Evolutionary conservation across 2,888 invertebrate species (phyloP).

Genomic region (Drosophila infuscata): DNA sequence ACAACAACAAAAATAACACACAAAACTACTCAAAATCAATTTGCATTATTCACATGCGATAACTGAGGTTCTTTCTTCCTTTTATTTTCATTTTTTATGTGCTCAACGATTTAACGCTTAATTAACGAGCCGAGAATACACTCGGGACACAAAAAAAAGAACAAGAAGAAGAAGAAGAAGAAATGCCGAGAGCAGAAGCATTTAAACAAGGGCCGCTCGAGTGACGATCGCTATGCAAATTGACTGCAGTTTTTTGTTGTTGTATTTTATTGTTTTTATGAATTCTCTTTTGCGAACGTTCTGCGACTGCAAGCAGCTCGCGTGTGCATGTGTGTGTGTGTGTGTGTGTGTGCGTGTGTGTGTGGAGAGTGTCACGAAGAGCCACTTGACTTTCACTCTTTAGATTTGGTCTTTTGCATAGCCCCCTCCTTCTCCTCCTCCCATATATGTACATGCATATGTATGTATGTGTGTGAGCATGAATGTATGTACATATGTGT

Average conservation of each 20-base stretch:
- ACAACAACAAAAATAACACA: conserved; percentile 20
- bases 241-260: conserved; percentile 43
- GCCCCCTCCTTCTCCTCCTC: neutral
- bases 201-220: conserved; percentile 6
- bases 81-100: conserved; percentile 33
- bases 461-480: neutral
- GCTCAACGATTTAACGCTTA: conserved; percentile 75
- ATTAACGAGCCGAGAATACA: conserved; percentile 57
- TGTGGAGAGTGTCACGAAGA: conserved; percentile 65
- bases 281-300: conserved; percentile 16
- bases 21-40: conserved; percentile 72
- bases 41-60: conserved; percentile 54
- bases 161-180: neutral
- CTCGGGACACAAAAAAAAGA: conserved; percentile 35
- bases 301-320: neutral
- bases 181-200: conserved; percentile 22
- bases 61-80: conserved; percentile 27
- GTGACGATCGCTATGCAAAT: conserved; percentile 73
- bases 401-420: conserved; percentile 24
- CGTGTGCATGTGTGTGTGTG: neutral
- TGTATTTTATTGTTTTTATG: conserved; percentile 5
- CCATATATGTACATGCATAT: neutral
- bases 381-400: conserved; percentile 76
- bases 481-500: too few species aligned
- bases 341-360: neutral